Base-by-base conservation (phyloP, 2,113 vertebrate species). In the Dasypus novemcinctus region DNA sequence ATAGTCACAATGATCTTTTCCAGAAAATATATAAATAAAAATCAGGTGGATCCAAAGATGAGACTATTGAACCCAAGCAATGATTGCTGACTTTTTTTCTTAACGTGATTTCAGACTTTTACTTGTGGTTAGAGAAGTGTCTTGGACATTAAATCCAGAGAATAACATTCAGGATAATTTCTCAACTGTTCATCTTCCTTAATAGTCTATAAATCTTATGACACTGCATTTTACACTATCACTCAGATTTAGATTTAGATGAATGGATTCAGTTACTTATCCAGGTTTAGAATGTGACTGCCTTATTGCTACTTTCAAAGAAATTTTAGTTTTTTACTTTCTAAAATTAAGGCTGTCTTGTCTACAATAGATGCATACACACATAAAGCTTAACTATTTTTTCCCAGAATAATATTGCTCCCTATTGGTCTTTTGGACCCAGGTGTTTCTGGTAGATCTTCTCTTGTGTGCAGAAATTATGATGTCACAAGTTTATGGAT, bases 11-110 rank as follows among this genome's bases (percentile, higher is more conserved):
- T 57, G 25, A 74, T 57, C 78, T 95, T 96, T 91, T 64, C 85
- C 89, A 74, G 29, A 82, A 82, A 57, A 91, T 49, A 8, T 17
- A 68, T 76, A 96, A 84, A 76, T 84, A 87, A 84, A 88, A 95
- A 43, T 90, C 72, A 88, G 43, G 8, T 88, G 29, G 38, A 79
- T 74, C 8, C 33, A 78, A 85, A 90, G 43, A 41, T 85, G 78
- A 96, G 46, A 78, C 21, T n/a, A 81, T 9, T 13, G 75, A 75
- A 66, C 49, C 1, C 63, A 74, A 4, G 9, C 29, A 52, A 74
- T 33, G 29, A 86, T 20, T 31, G 43, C 68, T 57, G 71, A 25
- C 18, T 13, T 66, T 78, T 79, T 78, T 94, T 90, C 15, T 92
- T 82, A 72, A 14, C 91, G 38, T 13, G 66, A 66, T 92, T 89